Percentiles rank a stretch among this genome's conserved stretches.
Conservation (phyloP, 2,888 invertebrate species). For the Hydropsyche betteni region DNA sequence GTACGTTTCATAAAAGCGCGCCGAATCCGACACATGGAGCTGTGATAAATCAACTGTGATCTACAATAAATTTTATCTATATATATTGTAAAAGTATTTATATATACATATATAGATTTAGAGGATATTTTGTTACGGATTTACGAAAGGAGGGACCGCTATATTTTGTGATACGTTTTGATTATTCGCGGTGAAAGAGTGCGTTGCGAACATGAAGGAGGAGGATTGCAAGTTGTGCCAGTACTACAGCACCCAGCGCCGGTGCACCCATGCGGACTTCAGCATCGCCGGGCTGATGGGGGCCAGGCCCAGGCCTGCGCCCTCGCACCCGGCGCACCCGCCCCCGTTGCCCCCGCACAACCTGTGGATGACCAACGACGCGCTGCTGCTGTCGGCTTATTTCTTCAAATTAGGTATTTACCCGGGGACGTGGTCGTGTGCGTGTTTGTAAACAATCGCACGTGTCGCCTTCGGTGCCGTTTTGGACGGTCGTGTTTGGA, state of each 20-base stretch:
- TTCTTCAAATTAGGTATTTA: conserved; percentile 65
- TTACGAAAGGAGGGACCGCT: neutral
- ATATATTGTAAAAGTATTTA: neutral
- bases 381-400: conserved; percentile 64
- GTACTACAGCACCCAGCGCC: conserved; percentile 58
- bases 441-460: conserved; percentile 13
- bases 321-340: conserved; percentile 56
- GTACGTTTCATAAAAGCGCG: too few relatives aligned
- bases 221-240: conserved; percentile 64
- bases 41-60: conserved; percentile 32
- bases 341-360: conserved; percentile 59
- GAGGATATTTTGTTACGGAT: conserved; percentile 16
- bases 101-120: neutral
- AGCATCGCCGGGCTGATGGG: conserved; percentile 62
- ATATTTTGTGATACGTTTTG: conserved; percentile 9
- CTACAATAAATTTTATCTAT: conserved; percentile 2
- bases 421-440: too few relatives aligned
- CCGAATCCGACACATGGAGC: neutral
- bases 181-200: neutral
- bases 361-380: conserved; percentile 62
- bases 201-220: conserved; percentile 61
- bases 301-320: conserved; percentile 63
- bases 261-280: conserved; percentile 59
- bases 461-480: neutral
- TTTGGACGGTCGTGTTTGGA: too few relatives aligned